phyloP scores from a whole-genome alignment of 1,140 invertebrate species.

The Helicorthomorpha holstii region DNA sequence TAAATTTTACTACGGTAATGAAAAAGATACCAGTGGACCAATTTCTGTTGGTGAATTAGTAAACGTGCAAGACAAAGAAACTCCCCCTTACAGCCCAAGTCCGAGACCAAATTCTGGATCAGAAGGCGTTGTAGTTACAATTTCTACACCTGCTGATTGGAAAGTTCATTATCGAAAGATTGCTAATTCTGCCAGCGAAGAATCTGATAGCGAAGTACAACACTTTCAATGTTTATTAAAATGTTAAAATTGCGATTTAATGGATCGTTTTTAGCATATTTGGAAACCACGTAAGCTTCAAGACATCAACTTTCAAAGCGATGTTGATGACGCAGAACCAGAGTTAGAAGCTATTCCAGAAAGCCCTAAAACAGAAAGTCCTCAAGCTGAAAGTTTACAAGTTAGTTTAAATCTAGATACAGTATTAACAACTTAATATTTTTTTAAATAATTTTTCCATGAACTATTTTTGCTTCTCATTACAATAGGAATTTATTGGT shows the following conservation, averaged over 20 bases:
- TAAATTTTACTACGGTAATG: conserved; percentile 18
- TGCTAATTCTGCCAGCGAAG: background rate
- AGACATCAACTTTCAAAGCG: conserved; percentile 19
- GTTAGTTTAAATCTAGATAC: conserved; percentile 27
- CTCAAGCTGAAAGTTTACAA: conserved; percentile 24
- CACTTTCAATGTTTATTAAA: background rate
- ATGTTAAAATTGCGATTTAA: background rate
- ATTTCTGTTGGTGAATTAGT: conserved; percentile 27
- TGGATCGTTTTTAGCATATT: background rate
- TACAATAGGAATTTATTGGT: background rate
- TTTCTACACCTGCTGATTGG: conserved; percentile 15
- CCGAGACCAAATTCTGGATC: conserved; percentile 13
- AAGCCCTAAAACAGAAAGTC: conserved; percentile 62
- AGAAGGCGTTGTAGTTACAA: conserved; percentile 13
- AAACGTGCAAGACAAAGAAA: conserved; percentile 27
- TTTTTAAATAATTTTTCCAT: conserved; percentile 26
- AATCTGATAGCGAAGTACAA: background rate
- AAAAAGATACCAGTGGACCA: no score
- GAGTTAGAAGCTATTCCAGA: conserved; percentile 73
- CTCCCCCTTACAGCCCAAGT: conserved; percentile 23
- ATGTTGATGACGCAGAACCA: conserved; percentile 66
- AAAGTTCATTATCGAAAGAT: conserved; percentile 17
- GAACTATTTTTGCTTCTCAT: conserved; percentile 16
- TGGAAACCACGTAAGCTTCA: conserved; percentile 18
- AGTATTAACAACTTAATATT: no score